These are phyloP conservation scores for Xylota sylvarum DNA, from an alignment of 2,888 invertebrate genomes.

Conservation along the genomic window DNA sequence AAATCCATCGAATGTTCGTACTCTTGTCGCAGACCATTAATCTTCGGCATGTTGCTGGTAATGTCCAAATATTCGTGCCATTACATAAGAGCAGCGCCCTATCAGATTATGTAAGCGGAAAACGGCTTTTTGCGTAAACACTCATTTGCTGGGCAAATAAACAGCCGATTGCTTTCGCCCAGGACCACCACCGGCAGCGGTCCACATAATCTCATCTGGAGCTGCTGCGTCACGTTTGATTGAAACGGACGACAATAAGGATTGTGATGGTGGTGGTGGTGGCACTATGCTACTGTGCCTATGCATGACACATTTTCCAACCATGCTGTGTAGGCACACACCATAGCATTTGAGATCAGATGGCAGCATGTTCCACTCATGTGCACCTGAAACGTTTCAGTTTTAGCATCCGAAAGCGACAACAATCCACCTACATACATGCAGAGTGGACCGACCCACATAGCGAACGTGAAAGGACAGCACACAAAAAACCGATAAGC, in stretches of 20 bases:
- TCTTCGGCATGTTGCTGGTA: slow-evolving; percentile 47
- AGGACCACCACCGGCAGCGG: slow-evolving; percentile 17
- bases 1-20: slow-evolving; percentile 23
- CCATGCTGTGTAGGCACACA: not conserved
- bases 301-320: slow-evolving; percentile 26
- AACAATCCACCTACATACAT: slow-evolving; percentile 10
- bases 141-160: slow-evolving; percentile 61
- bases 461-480: slow-evolving; percentile 3
- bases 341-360: not conserved
- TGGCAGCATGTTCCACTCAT: slow-evolving; percentile 27
- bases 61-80: slow-evolving; percentile 58
- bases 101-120: slow-evolving; percentile 47
- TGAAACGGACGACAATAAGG: slow-evolving; percentile 33
- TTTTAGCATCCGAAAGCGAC: not conserved
- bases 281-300: slow-evolving; percentile 4
- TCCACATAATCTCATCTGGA: slow-evolving; percentile 52
- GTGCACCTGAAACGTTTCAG: slow-evolving; percentile 43
- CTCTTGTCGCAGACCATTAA: slow-evolving; percentile 50
- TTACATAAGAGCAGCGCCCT: slow-evolving; percentile 50
- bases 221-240: slow-evolving; percentile 71
- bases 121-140: slow-evolving; percentile 49
- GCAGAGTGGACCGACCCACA: slow-evolving; percentile 2
- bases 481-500: slow-evolving; percentile 47
- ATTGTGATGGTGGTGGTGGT: not conserved
- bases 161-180: slow-evolving; percentile 38